Evolutionary conservation across 2,888 invertebrate genomes (phyloP), one percentile per base, ranked within the genome.

Genomic region (Rhopalosiphum nymphaeae): DNA sequence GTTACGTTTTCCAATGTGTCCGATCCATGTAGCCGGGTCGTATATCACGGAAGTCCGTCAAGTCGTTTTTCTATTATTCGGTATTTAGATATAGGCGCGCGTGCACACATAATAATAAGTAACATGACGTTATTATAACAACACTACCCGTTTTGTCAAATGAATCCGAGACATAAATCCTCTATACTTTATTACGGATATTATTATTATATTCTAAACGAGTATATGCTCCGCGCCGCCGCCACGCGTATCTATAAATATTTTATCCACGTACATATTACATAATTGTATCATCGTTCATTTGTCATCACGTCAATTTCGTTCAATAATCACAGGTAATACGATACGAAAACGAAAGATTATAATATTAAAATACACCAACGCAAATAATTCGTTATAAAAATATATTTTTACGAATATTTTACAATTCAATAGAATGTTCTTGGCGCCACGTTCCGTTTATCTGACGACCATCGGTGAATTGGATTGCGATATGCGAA

Each of bases 1-100:
- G n/a, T n/a, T 44, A 85, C 44, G 29, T 44, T 85, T 85, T 85
- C 29, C 26, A 29, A 85, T 85, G 53, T 88, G 87, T 88, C 87
- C n/a, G 53, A n/a, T 85, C 44, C 49, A 88, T 53, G 29, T 49
- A 88, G 25, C 36, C n/a, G 49, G 42, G 26, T 26, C 42, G 42
- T 25, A 42, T 29, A 89, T 89, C 26, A 57, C 26, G 89, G 56
- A 89, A 89, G 56, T 89, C 56, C 89, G 89, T 56, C 89, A 56
- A 89, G 57, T 89, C 26, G 53, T 88, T 88, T 88, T 53, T 53
- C 21, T 88, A 53, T 88, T 88, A 53, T 49, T 49, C 49, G 36
- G 36, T 36, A n/a, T 49, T 46, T 46, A 21, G 46, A n/a, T n/a
- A 87, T 46, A 46, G 36, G 21, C 21, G 36, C 21, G 7, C 36